Evolutionary conservation across 2,113 vertebrate genomes (phyloP), one percentile per base, ranked within the genome.

Genomic region (Prionailurus bengalensis): DNA sequence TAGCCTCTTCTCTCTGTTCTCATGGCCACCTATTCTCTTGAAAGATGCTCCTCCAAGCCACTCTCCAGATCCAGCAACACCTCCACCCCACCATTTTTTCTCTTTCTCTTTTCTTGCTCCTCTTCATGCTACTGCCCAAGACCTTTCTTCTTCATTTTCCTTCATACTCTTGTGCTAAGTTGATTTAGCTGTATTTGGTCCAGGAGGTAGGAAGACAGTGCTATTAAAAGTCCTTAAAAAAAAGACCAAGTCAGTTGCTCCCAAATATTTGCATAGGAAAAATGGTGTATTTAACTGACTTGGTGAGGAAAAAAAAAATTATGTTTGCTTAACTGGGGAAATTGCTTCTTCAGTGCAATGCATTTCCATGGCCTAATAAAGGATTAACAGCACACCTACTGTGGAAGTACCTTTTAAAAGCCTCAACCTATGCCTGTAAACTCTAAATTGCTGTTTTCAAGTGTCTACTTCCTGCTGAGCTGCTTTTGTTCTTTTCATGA

Each of bases 401-500:
- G 11, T 53, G 48, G 65, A 92, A 79, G 45, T 19, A 71, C 51
- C 55, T 42, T 36, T 95, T 97, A 90, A 94, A 97, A 93, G 66
- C 80, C 76, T 85, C 65, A 87, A 1, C 33, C 93, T 85, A 1
- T 85, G 51, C 29, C 65, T 97, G 11, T 87, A 89, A 94, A n/a
- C 39, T 97, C 58, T 1, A 95, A 92, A 92, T 96, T 97, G 90
- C 87, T 83, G 16, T 91, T 94, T 97, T 70, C 84, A 85, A 95
- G 53, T 0, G 0, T 68, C 78, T 94, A 7, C 97, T 95, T 97
- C 87, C 85, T 16, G 0, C 76, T 92, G 83, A 88, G 61, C 14
- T 51, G 33, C 65, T 91, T 98, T 91, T 95, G 73, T 73, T 94
- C 25, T 65, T 89, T 96, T 81, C 48, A 39, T 2, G 11, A 74